phyloP scores from a whole-genome alignment of 2,888 invertebrate genomes.

The Troides helena region DNA sequence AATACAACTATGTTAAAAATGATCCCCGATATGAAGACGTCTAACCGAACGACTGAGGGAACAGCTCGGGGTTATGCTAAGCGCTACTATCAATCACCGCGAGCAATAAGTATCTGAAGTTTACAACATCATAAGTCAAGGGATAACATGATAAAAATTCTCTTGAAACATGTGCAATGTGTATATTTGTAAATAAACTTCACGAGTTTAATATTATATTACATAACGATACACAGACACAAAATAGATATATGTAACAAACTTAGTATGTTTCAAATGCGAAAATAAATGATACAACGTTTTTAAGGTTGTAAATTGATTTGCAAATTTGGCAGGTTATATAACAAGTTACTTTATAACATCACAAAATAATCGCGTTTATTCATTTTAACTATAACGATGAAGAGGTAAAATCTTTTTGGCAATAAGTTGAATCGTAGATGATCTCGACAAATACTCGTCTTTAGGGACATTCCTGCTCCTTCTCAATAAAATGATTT shows the following conservation, averaged over 20 bases:
- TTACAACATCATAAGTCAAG: background rate
- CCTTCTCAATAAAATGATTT: background rate
- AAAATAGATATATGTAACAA: too few species aligned
- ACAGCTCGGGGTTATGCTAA: background rate
- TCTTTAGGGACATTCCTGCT: background rate
- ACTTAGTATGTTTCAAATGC: too few species aligned
- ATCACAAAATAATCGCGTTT: background rate
- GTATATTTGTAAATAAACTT: background rate
- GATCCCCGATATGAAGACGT: background rate
- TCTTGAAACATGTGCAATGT: background rate
- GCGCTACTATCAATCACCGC: background rate
- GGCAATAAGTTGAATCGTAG: background rate
- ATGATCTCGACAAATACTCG: background rate
- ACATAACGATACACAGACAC: background rate
- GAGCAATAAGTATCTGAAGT: background rate
- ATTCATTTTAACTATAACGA: background rate
- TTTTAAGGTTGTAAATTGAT: too few species aligned
- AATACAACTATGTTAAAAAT: background rate
- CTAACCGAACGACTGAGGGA: background rate
- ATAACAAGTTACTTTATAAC: background rate
- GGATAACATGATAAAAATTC: background rate
- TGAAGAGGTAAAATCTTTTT: background rate
- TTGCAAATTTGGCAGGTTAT: too few species aligned
- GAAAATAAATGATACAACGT: too few species aligned
- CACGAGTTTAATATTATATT: background rate